A percentile compares a stretch with the other conserved stretches of the same genome.
These are phyloP conservation scores for Neostethus bicornis DNA, from an alignment of 2,797 vertebrate species.

Conservation along the genomic window DNA sequence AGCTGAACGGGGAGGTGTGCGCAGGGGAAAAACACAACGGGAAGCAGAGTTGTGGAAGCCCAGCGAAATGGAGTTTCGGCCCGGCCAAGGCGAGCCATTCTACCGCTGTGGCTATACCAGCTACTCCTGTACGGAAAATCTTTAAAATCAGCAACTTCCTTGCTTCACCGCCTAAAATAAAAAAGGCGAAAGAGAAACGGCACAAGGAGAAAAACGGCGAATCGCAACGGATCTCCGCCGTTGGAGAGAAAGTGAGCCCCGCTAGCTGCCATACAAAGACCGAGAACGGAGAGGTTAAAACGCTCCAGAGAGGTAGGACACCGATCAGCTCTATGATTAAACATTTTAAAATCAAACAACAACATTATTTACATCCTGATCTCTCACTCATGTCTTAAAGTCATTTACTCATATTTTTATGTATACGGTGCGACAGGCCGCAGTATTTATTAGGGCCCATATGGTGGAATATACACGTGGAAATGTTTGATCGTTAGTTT, in stretches of 20 bases:
- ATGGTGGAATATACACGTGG: slow-evolving; percentile 69
- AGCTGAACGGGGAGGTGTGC: slow-evolving; percentile 89
- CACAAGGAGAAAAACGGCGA: slow-evolving; percentile 81
- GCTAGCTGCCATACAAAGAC: slow-evolving; percentile 82
- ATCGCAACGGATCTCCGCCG: slow-evolving; percentile 77
- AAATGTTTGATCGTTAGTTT: slow-evolving; percentile 61
- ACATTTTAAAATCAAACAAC: rapidly evolving
- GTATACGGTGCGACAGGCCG: slow-evolving; percentile 50
- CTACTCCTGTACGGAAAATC: slow-evolving; percentile 81
- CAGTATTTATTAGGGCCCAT: slow-evolving; percentile 69
- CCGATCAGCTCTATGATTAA: rapidly evolving
- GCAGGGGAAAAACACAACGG: slow-evolving; percentile 84
- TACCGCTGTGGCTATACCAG: slow-evolving; percentile 52
- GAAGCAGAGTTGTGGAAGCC: slow-evolving; percentile 85
- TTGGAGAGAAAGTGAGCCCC: slow-evolving; percentile 76
- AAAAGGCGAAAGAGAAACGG: slow-evolving; percentile 86
- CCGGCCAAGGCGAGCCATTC: slow-evolving; percentile 80
- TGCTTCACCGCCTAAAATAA: slow-evolving; percentile 79
- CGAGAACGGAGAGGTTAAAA: slow-evolving; percentile 89
- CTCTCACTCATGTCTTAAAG: neutral
- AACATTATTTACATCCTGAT: rapidly evolving
- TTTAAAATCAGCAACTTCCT: slow-evolving; percentile 85
- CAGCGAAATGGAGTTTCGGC: slow-evolving; percentile 87
- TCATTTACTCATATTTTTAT: slow-evolving; percentile 32
- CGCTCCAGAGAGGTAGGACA: slow-evolving; percentile 81